These are phyloP conservation scores for Quiscalus mexicanus DNA, from an alignment of 2,113 vertebrate species.

Conservation along the genomic window DNA sequence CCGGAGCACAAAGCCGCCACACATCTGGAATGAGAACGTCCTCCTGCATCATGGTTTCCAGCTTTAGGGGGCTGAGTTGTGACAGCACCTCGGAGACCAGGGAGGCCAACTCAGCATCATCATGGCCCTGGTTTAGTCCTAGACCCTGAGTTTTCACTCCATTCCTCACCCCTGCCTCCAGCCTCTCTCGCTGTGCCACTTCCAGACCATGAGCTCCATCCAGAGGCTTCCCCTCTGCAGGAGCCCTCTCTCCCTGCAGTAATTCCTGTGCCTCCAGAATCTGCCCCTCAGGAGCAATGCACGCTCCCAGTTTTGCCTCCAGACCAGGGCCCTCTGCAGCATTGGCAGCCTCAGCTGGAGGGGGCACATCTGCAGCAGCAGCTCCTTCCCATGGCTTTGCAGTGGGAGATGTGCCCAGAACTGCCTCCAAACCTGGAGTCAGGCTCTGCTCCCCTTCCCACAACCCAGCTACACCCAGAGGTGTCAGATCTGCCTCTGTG, in stretches of 20 bases:
- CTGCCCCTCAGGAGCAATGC: neutral
- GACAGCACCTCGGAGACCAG: accelerated
- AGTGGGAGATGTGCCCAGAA: neutral
- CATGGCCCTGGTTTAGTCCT: neutral
- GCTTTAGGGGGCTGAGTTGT: neutral
- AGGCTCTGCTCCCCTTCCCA: neutral
- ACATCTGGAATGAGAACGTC: conserved; percentile 56
- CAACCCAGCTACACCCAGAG: neutral
- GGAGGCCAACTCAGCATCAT: accelerated
- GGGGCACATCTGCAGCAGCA: neutral
- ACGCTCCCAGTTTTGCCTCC: neutral
- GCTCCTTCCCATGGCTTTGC: accelerated
- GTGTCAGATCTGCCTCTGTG: accelerated
- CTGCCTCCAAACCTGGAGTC: neutral
- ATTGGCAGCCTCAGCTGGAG: accelerated
- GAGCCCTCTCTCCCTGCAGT: neutral
- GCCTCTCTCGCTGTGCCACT: neutral
- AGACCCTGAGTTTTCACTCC: neutral
- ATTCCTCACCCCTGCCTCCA: neutral
- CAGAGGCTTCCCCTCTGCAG: neutral
- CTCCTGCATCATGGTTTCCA: neutral
- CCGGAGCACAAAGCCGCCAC: neutral
- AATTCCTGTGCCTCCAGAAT: neutral
- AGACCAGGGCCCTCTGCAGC: neutral
- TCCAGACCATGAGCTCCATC: neutral